A percentile compares a stretch with the other conserved stretches of the same genome.
Conservation (phyloP, 2,888 invertebrate genomes). For the Colletes collaris region DNA sequence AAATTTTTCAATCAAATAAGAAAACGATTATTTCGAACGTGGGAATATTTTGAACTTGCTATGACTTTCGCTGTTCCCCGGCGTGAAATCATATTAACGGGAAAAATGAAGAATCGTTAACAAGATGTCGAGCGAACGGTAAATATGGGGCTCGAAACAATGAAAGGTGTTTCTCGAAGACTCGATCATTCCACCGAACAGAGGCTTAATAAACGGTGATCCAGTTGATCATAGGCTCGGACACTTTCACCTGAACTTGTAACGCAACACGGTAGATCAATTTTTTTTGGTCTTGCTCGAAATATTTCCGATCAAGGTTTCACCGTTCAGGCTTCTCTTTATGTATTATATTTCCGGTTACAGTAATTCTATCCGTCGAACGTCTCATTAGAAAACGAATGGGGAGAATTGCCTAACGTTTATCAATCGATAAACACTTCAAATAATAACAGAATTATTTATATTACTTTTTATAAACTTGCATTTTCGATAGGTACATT, state of each 20-base stretch:
- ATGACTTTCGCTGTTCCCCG: too few relatives aligned
- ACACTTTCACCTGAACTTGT: constrained; percentile 33
- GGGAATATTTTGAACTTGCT: background rate
- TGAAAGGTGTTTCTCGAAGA: background rate
- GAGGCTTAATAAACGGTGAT: constrained; percentile 1
- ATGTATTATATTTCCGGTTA: background rate
- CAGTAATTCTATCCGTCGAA: background rate
- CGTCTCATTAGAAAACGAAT: background rate
- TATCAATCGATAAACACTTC: too few relatives aligned
- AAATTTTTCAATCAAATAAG: too few relatives aligned
- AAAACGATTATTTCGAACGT: background rate
- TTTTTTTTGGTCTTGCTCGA: constrained; percentile 3
- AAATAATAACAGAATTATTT: too few relatives aligned
- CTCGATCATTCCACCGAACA: constrained; percentile 25
- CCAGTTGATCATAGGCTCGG: background rate
- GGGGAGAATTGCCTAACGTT: too few relatives aligned
- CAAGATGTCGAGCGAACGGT: too few relatives aligned
- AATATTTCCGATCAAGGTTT: background rate
- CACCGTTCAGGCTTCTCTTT: background rate
- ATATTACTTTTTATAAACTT: too few relatives aligned
- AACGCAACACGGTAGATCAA: constrained; percentile 15
- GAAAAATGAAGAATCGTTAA: background rate
- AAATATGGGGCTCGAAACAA: background rate
- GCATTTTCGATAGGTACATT: too few relatives aligned
- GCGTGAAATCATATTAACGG: too few relatives aligned